Percentiles rank a stretch among this genome's conserved stretches.
Conservation (phyloP, 64 coral and sea anemone species). For the Stichodactyla helianthus region DNA sequence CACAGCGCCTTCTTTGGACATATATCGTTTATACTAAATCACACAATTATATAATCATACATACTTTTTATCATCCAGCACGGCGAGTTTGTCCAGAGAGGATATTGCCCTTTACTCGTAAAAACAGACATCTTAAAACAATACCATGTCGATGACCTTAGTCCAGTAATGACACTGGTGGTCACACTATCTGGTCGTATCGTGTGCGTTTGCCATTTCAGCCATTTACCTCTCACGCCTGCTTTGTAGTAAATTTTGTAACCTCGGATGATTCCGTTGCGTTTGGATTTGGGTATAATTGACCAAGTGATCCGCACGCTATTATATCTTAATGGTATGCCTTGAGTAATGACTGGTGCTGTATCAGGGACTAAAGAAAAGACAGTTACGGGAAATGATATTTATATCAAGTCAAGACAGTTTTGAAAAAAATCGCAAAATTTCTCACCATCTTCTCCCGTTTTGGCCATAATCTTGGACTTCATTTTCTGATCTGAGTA, state of each 20-base stretch:
- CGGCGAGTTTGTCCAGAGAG: background rate
- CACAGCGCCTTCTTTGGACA: no score
- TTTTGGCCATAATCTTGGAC: background rate
- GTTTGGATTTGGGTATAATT: background rate
- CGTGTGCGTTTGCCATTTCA: background rate
- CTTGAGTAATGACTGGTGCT: constrained; percentile 1
- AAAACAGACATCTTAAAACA: constrained; percentile 21
- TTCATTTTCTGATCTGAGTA: background rate
- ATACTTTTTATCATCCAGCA: constrained; percentile 6
- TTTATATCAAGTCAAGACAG: no score
- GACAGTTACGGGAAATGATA: no score
- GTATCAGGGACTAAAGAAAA: constrained; percentile 6
- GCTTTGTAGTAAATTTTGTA: constrained; percentile 4
- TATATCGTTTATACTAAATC: no score
- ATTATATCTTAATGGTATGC: background rate
- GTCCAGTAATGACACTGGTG: background rate
- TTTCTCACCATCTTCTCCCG: background rate
- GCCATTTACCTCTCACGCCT: background rate
- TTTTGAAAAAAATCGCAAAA: background rate
- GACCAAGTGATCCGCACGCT: background rate
- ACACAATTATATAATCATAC: background rate
- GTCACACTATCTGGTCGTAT: background rate
- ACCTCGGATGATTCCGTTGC: constrained; percentile 11
- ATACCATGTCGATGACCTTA: background rate
- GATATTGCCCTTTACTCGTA: constrained; percentile 3